These are phyloP conservation scores for Chloropsis cyanopogon DNA, from an alignment of 2,113 vertebrate genomes.

Conservation along the genomic window DNA sequence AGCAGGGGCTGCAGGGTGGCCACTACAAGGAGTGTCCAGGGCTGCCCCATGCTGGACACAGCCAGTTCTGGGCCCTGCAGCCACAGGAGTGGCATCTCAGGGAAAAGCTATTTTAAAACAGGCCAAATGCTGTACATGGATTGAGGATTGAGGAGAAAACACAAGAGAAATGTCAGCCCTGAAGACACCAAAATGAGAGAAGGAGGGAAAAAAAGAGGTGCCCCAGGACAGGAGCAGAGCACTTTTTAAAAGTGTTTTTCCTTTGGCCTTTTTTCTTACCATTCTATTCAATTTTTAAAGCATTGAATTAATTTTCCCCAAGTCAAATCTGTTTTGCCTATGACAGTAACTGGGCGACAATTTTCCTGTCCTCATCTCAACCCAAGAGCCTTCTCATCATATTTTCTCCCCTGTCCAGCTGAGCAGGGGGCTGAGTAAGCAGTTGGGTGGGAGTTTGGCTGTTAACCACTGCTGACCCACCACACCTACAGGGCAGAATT, in stretches of 20 bases:
- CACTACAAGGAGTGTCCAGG: neutral
- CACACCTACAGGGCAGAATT: neutral
- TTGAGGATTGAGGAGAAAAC: neutral
- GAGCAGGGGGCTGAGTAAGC: neutral
- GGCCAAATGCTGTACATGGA: neutral
- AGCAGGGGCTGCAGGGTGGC: rapidly evolving
- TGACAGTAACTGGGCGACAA: neutral
- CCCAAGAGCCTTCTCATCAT: neutral
- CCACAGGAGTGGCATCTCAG: rapidly evolving
- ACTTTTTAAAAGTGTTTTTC: neutral
- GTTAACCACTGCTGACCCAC: neutral
- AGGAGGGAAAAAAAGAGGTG: neutral
- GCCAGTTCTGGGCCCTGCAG: rapidly evolving
- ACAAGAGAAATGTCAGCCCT: neutral
- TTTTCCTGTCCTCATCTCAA: neutral
- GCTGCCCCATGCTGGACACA: neutral
- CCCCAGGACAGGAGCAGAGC: neutral
- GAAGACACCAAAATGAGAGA: neutral
- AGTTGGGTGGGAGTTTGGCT: neutral
- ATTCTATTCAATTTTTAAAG: neutral
- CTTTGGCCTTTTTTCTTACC: neutral
- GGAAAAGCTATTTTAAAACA: rapidly evolving
- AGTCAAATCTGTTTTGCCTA: neutral
- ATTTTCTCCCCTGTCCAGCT: neutral
- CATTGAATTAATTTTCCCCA: neutral